Conservation (phyloP, 2,888 invertebrate genomes). For the Lycocerus yunnanus region DNA sequence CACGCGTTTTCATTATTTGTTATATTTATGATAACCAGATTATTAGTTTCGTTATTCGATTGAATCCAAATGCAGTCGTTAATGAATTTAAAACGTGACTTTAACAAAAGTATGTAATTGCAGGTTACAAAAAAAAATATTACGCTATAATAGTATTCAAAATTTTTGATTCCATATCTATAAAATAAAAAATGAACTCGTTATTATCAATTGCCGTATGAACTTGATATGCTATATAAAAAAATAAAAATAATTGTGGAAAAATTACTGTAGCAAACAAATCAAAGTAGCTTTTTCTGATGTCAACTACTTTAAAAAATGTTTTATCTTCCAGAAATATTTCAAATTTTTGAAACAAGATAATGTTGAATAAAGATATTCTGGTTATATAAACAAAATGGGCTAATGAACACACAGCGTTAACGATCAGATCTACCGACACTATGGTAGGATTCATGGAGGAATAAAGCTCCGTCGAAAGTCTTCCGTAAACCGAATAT, state of each 20-base stretch:
- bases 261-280: neutral
- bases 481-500: neutral
- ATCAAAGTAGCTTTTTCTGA: neutral
- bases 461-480: neutral
- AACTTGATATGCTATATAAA: neutral
- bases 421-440: neutral
- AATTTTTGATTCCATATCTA: neutral
- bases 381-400: neutral
- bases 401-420: neutral
- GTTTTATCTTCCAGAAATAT: neutral
- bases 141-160: neutral
- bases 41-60: neutral
- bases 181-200: neutral
- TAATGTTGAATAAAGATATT: neutral
- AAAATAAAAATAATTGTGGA: neutral
- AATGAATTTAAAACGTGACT: neutral
- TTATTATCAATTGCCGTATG: too few species aligned
- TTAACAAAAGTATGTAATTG: neutral
- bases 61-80: neutral
- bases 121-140: neutral
- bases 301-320: neutral
- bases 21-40: neutral
- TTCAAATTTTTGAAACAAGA: neutral
- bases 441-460: neutral
- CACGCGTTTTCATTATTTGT: too few species aligned